phyloP scores from a whole-genome alignment of 2,113 vertebrate species.

The Macaca mulatta region DNA sequence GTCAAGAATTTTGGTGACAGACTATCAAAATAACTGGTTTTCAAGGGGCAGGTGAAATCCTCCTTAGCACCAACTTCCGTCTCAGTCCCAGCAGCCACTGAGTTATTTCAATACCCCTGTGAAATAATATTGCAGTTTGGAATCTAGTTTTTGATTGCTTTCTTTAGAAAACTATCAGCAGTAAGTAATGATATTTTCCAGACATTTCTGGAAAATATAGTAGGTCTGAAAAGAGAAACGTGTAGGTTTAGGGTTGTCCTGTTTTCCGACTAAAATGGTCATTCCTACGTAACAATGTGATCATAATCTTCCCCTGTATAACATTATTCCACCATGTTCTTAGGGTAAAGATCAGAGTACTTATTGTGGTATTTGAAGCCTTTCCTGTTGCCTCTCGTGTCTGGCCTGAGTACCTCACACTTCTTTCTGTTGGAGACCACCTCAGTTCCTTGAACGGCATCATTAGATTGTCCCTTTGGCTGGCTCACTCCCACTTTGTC shows the following conservation, averaged over 20 bases:
- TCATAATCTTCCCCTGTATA: not conserved
- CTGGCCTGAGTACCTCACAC: not conserved
- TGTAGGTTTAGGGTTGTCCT: not conserved
- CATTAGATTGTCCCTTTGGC: not conserved
- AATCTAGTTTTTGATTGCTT: not conserved
- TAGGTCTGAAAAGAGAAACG: not conserved
- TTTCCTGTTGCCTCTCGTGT: not conserved
- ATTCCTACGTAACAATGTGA: not conserved
- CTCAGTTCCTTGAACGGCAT: not conserved
- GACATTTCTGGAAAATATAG: not conserved
- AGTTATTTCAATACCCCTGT: not conserved
- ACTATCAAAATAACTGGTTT: not conserved
- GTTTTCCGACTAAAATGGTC: not conserved
- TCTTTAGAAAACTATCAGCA: not conserved
- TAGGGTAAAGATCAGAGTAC: not conserved
- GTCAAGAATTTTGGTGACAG: not conserved
- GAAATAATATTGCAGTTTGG: not conserved
- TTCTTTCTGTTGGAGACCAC: not conserved
- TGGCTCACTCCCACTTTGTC: not conserved
- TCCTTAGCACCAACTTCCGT: not conserved
- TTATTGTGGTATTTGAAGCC: no score
- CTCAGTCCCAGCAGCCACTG: not conserved
- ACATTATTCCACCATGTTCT: not conserved
- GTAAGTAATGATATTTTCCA: conserved; percentile 9
- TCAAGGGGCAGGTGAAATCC: not conserved